Conservation (phyloP, 2,113 vertebrate genomes). For the Beaufortia kweichowensis region DNA sequence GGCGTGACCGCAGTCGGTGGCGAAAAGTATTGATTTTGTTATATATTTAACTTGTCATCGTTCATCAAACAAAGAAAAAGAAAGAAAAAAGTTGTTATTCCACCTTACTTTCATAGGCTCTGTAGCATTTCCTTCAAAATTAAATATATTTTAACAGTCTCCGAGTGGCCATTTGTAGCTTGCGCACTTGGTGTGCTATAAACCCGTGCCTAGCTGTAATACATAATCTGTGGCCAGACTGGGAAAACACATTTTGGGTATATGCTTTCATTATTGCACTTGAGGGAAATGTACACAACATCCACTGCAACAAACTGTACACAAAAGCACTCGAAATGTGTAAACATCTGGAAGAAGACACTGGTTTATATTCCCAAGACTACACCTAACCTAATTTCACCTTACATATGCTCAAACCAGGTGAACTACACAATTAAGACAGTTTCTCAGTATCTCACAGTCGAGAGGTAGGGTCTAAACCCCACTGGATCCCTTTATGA, state of each 20-base stretch:
- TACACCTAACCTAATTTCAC: slow-evolving; percentile 1
- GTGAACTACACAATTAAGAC: slow-evolving; percentile 1
- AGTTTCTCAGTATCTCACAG: slow-evolving; percentile 25
- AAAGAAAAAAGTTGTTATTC: neutral
- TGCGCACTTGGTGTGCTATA: neutral
- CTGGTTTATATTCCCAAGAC: slow-evolving; percentile 13
- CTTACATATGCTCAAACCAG: slow-evolving; percentile 17
- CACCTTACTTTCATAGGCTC: neutral
- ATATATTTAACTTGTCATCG: neutral
- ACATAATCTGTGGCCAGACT: slow-evolving; percentile 9
- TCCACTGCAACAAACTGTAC: neutral
- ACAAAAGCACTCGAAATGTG: neutral
- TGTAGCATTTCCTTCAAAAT: neutral
- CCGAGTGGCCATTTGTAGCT: slow-evolving; percentile 18
- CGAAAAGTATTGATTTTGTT: neutral
- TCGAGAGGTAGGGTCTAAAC: slow-evolving; percentile 42
- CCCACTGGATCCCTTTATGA: slow-evolving; percentile 61
- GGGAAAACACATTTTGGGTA: neutral
- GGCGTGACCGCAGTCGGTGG: slow-evolving; percentile 21
- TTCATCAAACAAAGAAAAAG: neutral
- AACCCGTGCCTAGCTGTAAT: slow-evolving; percentile 9
- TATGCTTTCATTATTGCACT: neutral
- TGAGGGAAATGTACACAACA: neutral
- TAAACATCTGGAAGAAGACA: neutral
- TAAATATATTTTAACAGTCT: slow-evolving; percentile 9